Evolutionary conservation across 1,140 invertebrate species (phyloP).

Genomic region (Gyrodactylus bullatarudis): DNA sequence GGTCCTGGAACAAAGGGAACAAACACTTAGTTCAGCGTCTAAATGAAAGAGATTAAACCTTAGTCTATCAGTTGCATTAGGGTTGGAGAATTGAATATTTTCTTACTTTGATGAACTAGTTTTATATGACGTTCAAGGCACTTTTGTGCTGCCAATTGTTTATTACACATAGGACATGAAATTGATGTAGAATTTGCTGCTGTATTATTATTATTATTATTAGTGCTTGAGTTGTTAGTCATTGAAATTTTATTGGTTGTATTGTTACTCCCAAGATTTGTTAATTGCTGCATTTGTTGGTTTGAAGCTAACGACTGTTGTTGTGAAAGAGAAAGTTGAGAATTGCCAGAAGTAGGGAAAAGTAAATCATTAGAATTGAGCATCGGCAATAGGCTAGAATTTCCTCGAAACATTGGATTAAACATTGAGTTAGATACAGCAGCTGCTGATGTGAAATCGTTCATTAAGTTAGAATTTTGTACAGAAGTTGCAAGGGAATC

Average conservation of each 20-base stretch:
- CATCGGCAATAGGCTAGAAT: not conserved
- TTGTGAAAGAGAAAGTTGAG: not conserved
- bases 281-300: not conserved
- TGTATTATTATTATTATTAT: not conserved
- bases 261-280: not conserved
- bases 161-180: not conserved
- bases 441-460: too few species aligned
- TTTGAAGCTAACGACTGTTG: not conserved
- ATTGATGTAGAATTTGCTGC: too few species aligned
- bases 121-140: not conserved
- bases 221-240: too few species aligned
- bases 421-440: not conserved
- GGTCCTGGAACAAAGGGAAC: not conserved
- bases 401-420: not conserved
- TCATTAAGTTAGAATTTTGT: not conserved
- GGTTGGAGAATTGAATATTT: too few species aligned
- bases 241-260: too few species aligned
- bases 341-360: not conserved
- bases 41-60: too few species aligned
- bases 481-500: not conserved
- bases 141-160: not conserved
- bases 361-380: not conserved
- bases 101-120: not conserved
- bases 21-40: not conserved
- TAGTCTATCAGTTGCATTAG: too few species aligned